Evolutionary conservation across 2,797 vertebrate genomes (phyloP), one percentile per base, ranked within the genome.

Genomic region (Lutjanus campechanus): DNA sequence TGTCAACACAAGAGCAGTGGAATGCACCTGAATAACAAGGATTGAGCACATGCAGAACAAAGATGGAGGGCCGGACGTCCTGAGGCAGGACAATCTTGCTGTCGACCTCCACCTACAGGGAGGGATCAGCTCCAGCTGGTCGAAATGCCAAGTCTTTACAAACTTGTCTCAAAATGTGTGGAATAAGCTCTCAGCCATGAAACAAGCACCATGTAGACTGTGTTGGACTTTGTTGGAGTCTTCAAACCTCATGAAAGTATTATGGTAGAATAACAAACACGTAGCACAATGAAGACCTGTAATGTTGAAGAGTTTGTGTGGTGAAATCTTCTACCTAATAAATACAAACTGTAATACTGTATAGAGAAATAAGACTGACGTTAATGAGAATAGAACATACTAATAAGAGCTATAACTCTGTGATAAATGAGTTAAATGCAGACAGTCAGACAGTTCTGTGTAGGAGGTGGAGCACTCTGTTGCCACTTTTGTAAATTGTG

Each of bases 401-500:
- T 91, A 94, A 91, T 85, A 65, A 86, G 77, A 84, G 78, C 67
- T 85, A 75, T 88, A 90, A 89, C 82, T 88, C 74, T 81, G 76
- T 84, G 69, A 85, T 76, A 49, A 85, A 80, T 50, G 82, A 77
- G 83, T 65, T 88, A 73, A 91, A 79, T 85, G 79, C 69, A 80
- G 85, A 92, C 93, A 91, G 87, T 94, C 92, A 95, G 94, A 95
- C 94, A 95, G 95, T 95, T 95, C 95, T 95, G 96, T 96, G 96
- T 94, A 95, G 79, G 60, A 83, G 73, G 61, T 77, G 95, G 93
- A 80, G 70, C 69, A n/a, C 72, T 76, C 63, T 17, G 95, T 96
- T 94, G 95, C 95, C 94, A 96, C 94, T 96, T 96, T 96, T 98
- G 98, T 99, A 99, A 98, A 97, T 97, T 98, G 96, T 96, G 96